Evolutionary conservation across 2,797 vertebrate genomes (phyloP), one percentile per base, ranked within the genome.

Genomic region (Enteromius fasciolatus): DNA sequence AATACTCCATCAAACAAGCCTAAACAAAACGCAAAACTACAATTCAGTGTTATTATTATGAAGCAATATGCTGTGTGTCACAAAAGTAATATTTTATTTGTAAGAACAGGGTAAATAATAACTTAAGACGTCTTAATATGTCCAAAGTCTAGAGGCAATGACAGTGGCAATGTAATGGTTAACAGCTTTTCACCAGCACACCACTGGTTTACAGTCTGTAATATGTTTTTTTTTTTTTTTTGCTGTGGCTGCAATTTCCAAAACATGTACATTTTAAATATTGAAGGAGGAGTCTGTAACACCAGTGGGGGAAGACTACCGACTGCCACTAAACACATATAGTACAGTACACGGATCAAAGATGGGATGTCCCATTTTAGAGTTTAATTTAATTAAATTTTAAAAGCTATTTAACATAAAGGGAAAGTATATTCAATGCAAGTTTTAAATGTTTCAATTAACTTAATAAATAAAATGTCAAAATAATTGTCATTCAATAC

Each of bases 91-190:
- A 46, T 46, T 3, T 46, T 46, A 46, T 46, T 46, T 46, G 44
- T 46, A 14, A 46, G 3, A 54, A 23, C 7, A 14, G 23, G 18
- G 25, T 15, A 57, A 57, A 8, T 46, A 50, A 76, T 48, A 23
- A 48, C 20, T 57, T 4, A 46, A 46, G 44, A 46, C 11, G 23
- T 67, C 63, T 76, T 68, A 68, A 39, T 36, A 57, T 46, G 73
- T 33, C 25, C 81, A 82, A 82, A 82, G 81, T 76, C 73, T 82
- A 46, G 4, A 76, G 25, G 18, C 2, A 57, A 67, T 68, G 12
- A 33, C 46, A 67, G 9, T 4, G n/a, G 69, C 39, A 39, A 41
- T 70, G 28, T 73, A 69, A 79, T 63, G 41, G 72, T 81, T 81
- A 81, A 67, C 80, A 66, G 33, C 46, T 23, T 73, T 57, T 76